Conservation (phyloP, 2,113 vertebrate species). For the Lota lota region DNA sequence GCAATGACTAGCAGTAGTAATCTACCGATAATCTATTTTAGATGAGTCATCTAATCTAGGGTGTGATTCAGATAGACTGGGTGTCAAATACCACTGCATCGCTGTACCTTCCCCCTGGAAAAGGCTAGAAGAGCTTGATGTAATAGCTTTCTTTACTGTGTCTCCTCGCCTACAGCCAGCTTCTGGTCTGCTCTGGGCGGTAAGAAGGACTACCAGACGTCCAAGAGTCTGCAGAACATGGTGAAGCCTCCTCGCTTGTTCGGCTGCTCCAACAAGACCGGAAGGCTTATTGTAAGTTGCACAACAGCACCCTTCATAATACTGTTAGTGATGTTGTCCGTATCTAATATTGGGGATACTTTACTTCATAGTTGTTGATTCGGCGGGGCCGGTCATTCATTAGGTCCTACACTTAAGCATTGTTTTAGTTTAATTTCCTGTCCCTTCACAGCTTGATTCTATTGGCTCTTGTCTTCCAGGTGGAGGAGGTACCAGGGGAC, state of each 20-base stretch:
- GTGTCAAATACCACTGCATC: too few species aligned
- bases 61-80: too few species aligned
- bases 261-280: conserved; percentile 80
- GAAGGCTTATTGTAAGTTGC: conserved; percentile 68
- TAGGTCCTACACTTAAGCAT: too few species aligned
- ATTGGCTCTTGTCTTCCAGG: conserved; percentile 43
- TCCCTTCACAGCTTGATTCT: too few species aligned
- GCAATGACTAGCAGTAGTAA: too few species aligned
- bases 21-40: too few species aligned
- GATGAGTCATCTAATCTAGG: too few species aligned
- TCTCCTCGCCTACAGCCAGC: conserved; percentile 44
- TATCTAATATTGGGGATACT: background rate
- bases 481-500: conserved; percentile 80
- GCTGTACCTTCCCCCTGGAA: too few species aligned
- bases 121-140: too few species aligned
- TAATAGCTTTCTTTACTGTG: too few species aligned
- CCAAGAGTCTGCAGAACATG: conserved; percentile 60
- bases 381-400: too few species aligned
- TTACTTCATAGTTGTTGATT: background rate
- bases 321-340: background rate
- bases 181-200: conserved; percentile 77
- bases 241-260: conserved; percentile 71
- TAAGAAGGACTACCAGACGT: conserved; percentile 77
- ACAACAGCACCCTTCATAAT: background rate
- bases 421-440: too few species aligned